These are phyloP conservation scores for Tyrannus savana DNA, from an alignment of 2,113 vertebrate genomes.

Conservation along the genomic window DNA sequence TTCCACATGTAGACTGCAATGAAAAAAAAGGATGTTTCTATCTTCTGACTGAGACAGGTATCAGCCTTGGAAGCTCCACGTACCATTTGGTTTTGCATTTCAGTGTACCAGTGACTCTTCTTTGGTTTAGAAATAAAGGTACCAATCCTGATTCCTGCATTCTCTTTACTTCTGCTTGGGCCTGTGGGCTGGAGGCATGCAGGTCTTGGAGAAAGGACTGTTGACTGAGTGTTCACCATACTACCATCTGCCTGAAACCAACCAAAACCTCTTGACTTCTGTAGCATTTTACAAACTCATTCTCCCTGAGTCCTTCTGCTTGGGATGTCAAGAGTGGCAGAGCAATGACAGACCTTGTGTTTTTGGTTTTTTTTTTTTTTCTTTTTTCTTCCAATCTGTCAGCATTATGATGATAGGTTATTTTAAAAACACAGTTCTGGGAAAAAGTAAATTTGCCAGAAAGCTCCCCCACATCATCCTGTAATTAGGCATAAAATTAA, in stretches of 20 bases:
- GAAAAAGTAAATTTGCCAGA: not conserved
- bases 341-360: not conserved
- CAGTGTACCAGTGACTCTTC: not conserved
- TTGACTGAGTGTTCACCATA: rapidly evolving
- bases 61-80: not conserved
- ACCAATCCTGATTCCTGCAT: not conserved
- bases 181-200: not conserved
- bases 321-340: not conserved
- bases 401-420: not conserved
- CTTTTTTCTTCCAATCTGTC: not conserved
- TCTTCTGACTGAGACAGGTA: not conserved
- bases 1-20: not conserved
- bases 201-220: not conserved
- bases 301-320: not conserved
- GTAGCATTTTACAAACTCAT: not conserved
- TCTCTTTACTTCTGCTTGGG: not conserved
- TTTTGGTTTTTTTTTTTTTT: not conserved
- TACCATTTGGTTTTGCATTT: not conserved
- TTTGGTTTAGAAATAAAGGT: not conserved
- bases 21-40: not conserved
- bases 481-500: not conserved
- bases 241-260: not conserved
- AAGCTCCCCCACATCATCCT: not conserved
- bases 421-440: not conserved
- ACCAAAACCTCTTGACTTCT: not conserved